Evolutionary conservation across 2,113 vertebrate genomes (phyloP).

Genomic region (Ptilonorhynchus violaceus): DNA sequence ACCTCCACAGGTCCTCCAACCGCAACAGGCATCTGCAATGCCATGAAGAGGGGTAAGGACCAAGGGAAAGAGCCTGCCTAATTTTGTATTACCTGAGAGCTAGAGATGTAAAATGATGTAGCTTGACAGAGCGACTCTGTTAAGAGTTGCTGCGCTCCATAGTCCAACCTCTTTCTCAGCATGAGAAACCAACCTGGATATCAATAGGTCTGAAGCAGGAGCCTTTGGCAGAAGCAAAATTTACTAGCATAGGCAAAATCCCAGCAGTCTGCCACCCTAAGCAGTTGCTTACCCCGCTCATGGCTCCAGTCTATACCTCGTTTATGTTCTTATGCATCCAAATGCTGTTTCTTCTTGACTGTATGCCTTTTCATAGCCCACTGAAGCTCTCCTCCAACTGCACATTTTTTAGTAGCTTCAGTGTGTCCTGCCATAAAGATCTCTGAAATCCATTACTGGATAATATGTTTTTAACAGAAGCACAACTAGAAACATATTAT

Average conservation of each 20-base stretch:
- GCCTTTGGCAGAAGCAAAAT: background rate
- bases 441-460: background rate
- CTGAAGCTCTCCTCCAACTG: background rate
- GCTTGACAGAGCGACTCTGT: background rate
- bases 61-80: background rate
- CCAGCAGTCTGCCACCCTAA: background rate
- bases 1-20: background rate
- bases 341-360: background rate
- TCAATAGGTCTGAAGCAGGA: background rate
- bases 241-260: background rate
- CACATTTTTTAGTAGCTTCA: background rate
- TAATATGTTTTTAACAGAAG: background rate
- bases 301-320: background rate
- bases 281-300: background rate
- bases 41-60: background rate
- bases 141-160: fast-evolving
- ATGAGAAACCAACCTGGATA: background rate
- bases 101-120: background rate
- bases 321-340: background rate
- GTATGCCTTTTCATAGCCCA: background rate
- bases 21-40: background rate
- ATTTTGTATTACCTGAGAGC: background rate
- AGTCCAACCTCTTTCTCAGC: background rate
- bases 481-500: background rate
- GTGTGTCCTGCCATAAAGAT: background rate